These are phyloP conservation scores for Paradoxurus hermaphroditus DNA, from an alignment of 2,113 vertebrate genomes.

Conservation along the genomic window DNA sequence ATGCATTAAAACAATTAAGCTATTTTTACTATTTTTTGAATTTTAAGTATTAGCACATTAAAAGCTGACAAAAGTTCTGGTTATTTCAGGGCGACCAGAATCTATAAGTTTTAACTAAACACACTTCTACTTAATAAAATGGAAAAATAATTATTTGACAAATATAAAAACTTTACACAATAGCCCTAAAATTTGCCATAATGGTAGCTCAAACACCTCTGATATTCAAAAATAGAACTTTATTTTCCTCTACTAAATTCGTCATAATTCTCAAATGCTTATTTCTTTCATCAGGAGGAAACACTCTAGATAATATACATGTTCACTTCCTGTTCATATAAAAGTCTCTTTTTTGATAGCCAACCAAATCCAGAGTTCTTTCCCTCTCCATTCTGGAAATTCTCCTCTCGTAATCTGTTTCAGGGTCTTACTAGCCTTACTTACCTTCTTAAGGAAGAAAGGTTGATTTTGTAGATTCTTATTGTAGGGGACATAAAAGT, in stretches of 20 bases:
- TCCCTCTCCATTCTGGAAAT: neutral
- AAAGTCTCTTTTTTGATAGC: neutral
- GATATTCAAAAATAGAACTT: neutral
- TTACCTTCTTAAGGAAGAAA: neutral
- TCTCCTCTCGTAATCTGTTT: too few species aligned
- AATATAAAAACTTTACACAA: neutral
- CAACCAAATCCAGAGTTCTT: neutral
- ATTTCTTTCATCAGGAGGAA: neutral
- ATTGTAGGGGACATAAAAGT: neutral
- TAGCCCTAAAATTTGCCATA: neutral
- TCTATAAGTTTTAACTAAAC: neutral
- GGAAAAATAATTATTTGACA: neutral
- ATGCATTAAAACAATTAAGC: neutral
- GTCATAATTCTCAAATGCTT: neutral
- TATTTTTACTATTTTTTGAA: conserved; percentile 10
- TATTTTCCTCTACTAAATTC: neutral
- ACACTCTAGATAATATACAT: neutral
- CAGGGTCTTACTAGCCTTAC: neutral
- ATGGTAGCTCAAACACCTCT: neutral
- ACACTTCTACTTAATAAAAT: neutral
- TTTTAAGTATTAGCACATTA: neutral
- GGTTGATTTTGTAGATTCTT: neutral
- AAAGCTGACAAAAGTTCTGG: neutral
- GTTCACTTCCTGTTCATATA: neutral
- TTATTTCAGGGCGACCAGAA: neutral